Base-by-base conservation (phyloP, 2,797 vertebrate genomes). In the Atherinosoma microstoma region DNA sequence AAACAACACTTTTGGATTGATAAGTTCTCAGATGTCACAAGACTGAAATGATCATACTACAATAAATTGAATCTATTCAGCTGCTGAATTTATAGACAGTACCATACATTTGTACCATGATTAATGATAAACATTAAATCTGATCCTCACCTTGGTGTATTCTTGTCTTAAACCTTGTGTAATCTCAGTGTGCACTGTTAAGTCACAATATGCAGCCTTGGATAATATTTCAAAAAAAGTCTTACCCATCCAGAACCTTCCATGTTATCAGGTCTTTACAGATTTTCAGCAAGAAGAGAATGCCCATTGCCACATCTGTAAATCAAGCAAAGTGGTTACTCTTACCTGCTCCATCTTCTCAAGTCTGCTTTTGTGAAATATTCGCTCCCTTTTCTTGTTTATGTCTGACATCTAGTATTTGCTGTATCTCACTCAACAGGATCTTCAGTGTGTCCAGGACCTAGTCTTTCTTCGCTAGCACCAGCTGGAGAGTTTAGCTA, bases 311-410 rank as follows among this genome's bases (percentile, higher is more conserved):
- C 96, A 95, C 94, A 98, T 97, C 98, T 99, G 97, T 94, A 98
- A 98, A 97, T 98, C 94, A 98, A 97, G 96, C 94, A 98, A 95
- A 96, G 94, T 90, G 91, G 95, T 98, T 97, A 98, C 96, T 98
- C 97, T 99, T 97, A 97, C 96, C 96, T 92, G 93, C 93, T 95
- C 89, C 89, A 91, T 93, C 94, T 93, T 94, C 94, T 95, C 78
- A 95, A 95, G 95, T 94, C 93, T 95, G 93, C 94, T 96, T 95
- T 95, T 88, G 94, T 95, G 95, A 96, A 96, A 98, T 96, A 96
- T 95, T 97, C 95, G 96, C 95, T 97, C 95, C 96, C 96, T 96
- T 96, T 95, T 94, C 94, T 96, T 92, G 94, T 95, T 94, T 80
- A 96, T 94, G 95, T 97, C 96, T 97, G 94, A 96, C 94, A 91